Conservation (phyloP, 2,797 vertebrate genomes). For the Acanthurus lineatus region DNA sequence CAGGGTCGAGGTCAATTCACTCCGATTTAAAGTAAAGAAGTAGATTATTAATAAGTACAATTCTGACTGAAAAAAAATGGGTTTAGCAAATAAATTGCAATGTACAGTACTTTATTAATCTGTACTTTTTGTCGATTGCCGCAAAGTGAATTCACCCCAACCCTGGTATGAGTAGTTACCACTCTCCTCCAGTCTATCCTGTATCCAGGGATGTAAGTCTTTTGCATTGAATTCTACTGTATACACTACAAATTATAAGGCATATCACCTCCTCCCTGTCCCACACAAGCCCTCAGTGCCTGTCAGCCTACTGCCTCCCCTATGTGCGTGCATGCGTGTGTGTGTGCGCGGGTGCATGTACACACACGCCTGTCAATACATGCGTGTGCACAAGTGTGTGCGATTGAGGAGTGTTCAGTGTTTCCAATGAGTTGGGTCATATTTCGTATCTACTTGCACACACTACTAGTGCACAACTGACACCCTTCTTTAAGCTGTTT, state of each 20-base stretch:
- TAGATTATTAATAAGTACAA: constrained; percentile 49
- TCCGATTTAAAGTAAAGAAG: constrained; percentile 55
- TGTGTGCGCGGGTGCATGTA: constrained; percentile 51
- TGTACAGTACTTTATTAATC: constrained; percentile 46
- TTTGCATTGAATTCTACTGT: constrained; percentile 85
- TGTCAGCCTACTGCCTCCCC: constrained; percentile 97
- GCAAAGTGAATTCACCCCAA: constrained; percentile 75
- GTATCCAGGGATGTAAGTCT: constrained; percentile 80
- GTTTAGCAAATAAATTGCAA: constrained; percentile 50
- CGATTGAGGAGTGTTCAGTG: constrained; percentile 88
- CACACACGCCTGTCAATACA: constrained; percentile 69
- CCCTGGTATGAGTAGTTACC: constrained; percentile 77
- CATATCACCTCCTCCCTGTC: constrained; percentile 82
- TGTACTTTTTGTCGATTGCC: constrained; percentile 45
- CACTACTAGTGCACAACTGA: constrained; percentile 98
- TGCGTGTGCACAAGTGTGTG: constrained; percentile 71
- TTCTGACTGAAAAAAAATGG: constrained; percentile 56
- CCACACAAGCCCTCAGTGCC: constrained; percentile 86
- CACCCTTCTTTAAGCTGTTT: constrained; percentile 98
- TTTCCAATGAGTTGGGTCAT: constrained; percentile 91
- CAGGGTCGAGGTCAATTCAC: constrained; percentile 83
- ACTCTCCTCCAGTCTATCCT: constrained; percentile 81
- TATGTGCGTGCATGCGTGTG: constrained; percentile 66
- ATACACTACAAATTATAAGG: constrained; percentile 85
- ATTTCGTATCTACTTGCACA: constrained; percentile 96